These are phyloP conservation scores for Punctoribates punctum DNA, from an alignment of 2,888 invertebrate genomes.

Conservation along the genomic window DNA sequence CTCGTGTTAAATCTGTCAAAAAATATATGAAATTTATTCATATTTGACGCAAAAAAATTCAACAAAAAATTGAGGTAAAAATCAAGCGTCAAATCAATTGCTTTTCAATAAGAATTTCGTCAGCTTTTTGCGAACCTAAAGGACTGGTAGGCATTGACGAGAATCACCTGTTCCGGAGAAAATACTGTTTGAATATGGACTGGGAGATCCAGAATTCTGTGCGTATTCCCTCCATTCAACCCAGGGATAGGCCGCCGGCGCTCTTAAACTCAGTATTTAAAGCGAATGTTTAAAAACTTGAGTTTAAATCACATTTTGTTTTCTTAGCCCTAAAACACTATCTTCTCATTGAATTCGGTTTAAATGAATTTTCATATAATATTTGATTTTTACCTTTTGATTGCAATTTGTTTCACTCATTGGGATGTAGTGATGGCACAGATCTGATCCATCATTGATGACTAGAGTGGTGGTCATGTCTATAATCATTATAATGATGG, in stretches of 20 bases:
- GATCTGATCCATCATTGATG: slow-evolving; percentile 28
- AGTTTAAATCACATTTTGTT: slow-evolving; percentile 22
- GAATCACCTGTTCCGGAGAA: slow-evolving; percentile 14
- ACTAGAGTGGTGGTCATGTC: slow-evolving; percentile 26
- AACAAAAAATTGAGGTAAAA: not conserved
- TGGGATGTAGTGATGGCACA: not conserved
- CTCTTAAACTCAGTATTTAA: not conserved
- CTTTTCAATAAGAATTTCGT: not conserved
- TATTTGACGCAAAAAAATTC: not conserved
- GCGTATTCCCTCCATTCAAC: not conserved
- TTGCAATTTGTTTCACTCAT: slow-evolving; percentile 7
- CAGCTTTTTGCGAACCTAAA: not conserved
- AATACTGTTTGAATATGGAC: not conserved
- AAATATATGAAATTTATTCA: not conserved
- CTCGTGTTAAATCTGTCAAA: not conserved
- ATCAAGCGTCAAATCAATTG: slow-evolving; percentile 16
- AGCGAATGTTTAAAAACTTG: not conserved
- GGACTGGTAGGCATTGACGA: not conserved
- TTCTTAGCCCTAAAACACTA: not conserved
- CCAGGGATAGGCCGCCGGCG: slow-evolving; percentile 11
- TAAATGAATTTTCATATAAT: slow-evolving; percentile 1
- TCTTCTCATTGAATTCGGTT: slow-evolving; percentile 15
- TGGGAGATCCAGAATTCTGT: not conserved
- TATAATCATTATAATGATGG: slow-evolving; percentile 32
- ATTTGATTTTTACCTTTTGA: slow-evolving; percentile 23